Percentiles rank a stretch among this genome's conserved stretches.
phyloP scores from a whole-genome alignment of 30 jellyfish, hydroid and myxozoan genomes.

The Clytia hemisphaerica region DNA sequence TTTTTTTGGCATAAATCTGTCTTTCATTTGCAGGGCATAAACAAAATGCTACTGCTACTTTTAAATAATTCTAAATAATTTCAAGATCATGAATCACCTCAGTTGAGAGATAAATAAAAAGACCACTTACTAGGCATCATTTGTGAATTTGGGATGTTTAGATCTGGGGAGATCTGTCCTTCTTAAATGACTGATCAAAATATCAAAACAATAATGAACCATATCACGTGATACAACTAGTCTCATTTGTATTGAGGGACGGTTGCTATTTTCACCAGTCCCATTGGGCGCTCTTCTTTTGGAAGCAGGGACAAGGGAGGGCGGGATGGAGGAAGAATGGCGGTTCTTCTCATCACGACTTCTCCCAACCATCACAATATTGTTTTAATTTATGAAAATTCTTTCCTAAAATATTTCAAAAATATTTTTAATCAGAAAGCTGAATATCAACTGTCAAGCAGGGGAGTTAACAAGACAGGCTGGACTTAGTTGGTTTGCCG shows the following conservation, averaged over 20 bases:
- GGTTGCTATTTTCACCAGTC: conserved; percentile 6
- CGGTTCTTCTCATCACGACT: conserved; percentile 26
- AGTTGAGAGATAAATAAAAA: no score
- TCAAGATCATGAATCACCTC: no score
- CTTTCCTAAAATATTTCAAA: no score
- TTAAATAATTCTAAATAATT: no score
- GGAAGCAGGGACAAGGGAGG: background rate
- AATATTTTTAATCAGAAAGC: no score
- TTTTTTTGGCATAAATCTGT: no score
- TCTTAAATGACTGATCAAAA: conserved; percentile 63
- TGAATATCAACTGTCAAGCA: no score
- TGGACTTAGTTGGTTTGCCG: no score
- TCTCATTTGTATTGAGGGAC: conserved; percentile 23
- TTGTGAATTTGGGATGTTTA: conserved; percentile 66
- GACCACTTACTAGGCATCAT: conserved; percentile 87
- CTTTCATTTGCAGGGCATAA: no score
- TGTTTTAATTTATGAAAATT: background rate
- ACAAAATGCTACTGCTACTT: no score
- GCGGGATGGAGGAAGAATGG: conserved; percentile 6
- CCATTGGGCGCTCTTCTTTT: conserved; percentile 17
- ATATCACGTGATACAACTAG: conserved; percentile 59
- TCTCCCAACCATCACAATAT: conserved; percentile 21
- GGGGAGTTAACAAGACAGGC: no score
- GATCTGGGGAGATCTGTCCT: conserved; percentile 54
- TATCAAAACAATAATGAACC: conserved; percentile 90